These are phyloP conservation scores for Actenoides lindsayi DNA, from an alignment of 2,113 vertebrate genomes.

Conservation along the genomic window DNA sequence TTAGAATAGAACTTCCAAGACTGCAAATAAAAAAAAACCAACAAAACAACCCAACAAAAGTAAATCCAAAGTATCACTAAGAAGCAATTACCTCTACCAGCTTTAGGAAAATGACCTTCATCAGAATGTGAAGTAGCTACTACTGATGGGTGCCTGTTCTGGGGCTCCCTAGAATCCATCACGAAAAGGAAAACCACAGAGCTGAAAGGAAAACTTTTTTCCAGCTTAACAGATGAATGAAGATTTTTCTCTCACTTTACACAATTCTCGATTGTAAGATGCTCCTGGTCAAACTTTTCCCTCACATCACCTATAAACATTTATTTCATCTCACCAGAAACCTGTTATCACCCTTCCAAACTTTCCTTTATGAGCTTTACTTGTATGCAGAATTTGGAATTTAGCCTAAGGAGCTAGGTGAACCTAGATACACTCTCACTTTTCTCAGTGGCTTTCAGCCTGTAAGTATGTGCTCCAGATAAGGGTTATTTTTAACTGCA, in stretches of 20 bases:
- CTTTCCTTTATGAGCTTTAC: background rate
- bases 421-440: background rate
- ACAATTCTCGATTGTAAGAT: background rate
- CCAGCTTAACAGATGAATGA: background rate
- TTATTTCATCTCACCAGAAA: background rate
- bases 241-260: background rate
- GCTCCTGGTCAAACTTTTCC: background rate
- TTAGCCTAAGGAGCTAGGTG: background rate
- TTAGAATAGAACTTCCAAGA: background rate
- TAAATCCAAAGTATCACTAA: background rate
- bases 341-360: background rate
- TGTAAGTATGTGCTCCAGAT: background rate
- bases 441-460: background rate
- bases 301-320: background rate
- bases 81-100: background rate
- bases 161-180: background rate
- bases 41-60: background rate
- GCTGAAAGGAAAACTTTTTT: background rate
- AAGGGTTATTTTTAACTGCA: slow-evolving; percentile 3
- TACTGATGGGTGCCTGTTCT: background rate
- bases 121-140: background rate
- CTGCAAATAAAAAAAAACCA: background rate
- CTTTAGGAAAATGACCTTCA: background rate
- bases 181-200: background rate
- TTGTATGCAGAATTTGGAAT: background rate